Evolutionary conservation across 2,113 vertebrate genomes (phyloP).

Genomic region (Perognathus longimembris): DNA sequence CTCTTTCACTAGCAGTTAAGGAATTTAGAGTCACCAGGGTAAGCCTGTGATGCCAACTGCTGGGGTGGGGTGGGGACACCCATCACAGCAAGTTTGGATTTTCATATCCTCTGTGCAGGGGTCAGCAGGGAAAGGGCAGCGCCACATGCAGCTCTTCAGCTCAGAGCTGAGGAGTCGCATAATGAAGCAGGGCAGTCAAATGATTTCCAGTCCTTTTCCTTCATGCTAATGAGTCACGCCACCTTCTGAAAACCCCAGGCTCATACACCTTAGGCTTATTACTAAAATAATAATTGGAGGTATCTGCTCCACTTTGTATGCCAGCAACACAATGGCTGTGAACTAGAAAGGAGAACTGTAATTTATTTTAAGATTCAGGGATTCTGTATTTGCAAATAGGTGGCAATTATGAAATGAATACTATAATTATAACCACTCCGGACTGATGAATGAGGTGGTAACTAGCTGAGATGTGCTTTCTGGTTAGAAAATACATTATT

Average conservation of each 20-base stretch:
- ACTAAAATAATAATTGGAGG: conserved; percentile 73
- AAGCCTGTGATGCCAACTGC: background rate
- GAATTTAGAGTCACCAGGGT: background rate
- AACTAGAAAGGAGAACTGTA: conserved; percentile 77
- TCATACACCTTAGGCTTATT: conserved; percentile 52
- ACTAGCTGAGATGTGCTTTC: conserved; percentile 54
- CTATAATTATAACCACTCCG: conserved; percentile 74
- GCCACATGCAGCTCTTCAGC: background rate
- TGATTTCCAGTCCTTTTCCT: conserved; percentile 57
- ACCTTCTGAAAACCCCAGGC: conserved; percentile 56
- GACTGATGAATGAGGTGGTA: conserved; percentile 55
- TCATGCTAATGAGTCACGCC: conserved; percentile 43
- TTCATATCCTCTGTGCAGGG: background rate
- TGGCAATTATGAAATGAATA: conserved; percentile 78
- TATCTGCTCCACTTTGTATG: conserved; percentile 69
- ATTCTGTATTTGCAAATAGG: conserved; percentile 77
- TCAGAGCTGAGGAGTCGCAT: conserved; percentile 62
- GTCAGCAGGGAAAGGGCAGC: conserved; percentile 54
- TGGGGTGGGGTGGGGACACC: background rate
- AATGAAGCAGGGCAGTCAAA: conserved; percentile 62
- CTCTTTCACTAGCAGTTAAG: background rate
- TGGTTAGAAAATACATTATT: conserved; percentile 55
- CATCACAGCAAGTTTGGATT: background rate
- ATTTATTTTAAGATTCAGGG: conserved; percentile 80
- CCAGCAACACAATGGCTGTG: conserved; percentile 70